phyloP scores from a whole-genome alignment of 1,140 invertebrate genomes.

The Brachionus asplanchnoidis region DNA sequence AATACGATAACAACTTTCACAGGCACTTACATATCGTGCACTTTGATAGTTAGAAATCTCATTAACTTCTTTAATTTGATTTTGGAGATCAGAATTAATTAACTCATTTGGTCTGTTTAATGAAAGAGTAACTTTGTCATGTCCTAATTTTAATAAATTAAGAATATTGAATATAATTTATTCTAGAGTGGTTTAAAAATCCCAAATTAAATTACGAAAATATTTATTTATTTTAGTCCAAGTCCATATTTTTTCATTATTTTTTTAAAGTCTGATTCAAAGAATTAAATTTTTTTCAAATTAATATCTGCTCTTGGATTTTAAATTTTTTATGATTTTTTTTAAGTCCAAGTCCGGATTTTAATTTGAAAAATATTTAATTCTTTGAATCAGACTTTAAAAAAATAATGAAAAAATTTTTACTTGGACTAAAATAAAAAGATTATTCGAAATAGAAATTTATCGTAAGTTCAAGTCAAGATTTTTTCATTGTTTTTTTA shows the following conservation, averaged over 20 bases:
- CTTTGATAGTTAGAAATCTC: conserved; percentile 43
- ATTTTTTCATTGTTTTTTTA: conserved; percentile 48
- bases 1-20: conserved; percentile 36
- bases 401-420: neutral
- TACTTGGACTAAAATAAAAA: conserved; percentile 22
- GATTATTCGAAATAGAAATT: too few relatives aligned
- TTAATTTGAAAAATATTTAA: conserved; percentile 30
- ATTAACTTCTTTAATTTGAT: conserved; percentile 40
- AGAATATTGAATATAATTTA: conserved; percentile 24
- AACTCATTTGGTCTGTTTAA: neutral
- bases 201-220: neutral
- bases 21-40: conserved; percentile 42
- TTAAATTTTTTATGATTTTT: too few relatives aligned
- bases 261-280: neutral
- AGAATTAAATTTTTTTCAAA: too few relatives aligned
- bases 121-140: neutral
- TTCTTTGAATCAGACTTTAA: conserved; percentile 36
- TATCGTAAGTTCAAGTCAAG: conserved; percentile 41
- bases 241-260: neutral
- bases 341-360: too few relatives aligned
- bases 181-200: neutral
- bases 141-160: conserved; percentile 25
- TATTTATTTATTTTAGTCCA: neutral
- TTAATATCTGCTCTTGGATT: too few relatives aligned
- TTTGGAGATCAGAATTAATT: neutral